Base-by-base conservation (phyloP, 2,888 invertebrate species). In the Omphaloscelis lunosa region DNA sequence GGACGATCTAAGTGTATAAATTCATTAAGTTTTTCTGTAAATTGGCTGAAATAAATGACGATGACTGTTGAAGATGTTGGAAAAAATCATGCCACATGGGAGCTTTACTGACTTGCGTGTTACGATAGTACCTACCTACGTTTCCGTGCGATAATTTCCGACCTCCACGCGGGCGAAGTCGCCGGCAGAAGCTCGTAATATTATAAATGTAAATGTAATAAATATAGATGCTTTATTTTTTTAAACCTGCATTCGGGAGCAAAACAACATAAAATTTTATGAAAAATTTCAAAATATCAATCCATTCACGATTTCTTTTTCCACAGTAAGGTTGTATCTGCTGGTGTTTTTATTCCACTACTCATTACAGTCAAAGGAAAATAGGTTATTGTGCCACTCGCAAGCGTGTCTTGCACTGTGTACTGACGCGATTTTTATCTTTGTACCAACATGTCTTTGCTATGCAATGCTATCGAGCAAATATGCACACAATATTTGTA, bases 311-410 rank as follows among this genome's bases (percentile, higher is more conserved):
- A 48, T 80, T 53, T 48, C 4, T 56, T 61, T 53, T 7, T 15
- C 27, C 39, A 12, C 51, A 51, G 23, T 51, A 39, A 12, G 45
- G 27, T 59, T 29, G 34, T n/a, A 62, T 67, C 4, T 11, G 48
- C 48, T 56, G 27, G 20, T 68, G 59, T 61, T 70, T 80, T 67
- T 56, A 70, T 66, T 67, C 80, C 61, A 41, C 41, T 72, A 56
- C 68, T 83, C 72, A 72, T 78, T 78, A 69, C 69, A 65, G 58
- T 81, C 78, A 83, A 81, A 81, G 77, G 63, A 58, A 81, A 83
- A 78, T 83, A 23, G 83, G 81, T 81, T 81, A 83, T 83, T 83
- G 69, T 83, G 79, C 48, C 83, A 72, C 56, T 56, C 65, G 68
- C 63, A 62, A 82, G 41, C 79, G 62, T 51, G 68, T 80, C 70